These are phyloP conservation scores for Meta bourneti DNA, from an alignment of 2,888 invertebrate species.

Conservation along the genomic window DNA sequence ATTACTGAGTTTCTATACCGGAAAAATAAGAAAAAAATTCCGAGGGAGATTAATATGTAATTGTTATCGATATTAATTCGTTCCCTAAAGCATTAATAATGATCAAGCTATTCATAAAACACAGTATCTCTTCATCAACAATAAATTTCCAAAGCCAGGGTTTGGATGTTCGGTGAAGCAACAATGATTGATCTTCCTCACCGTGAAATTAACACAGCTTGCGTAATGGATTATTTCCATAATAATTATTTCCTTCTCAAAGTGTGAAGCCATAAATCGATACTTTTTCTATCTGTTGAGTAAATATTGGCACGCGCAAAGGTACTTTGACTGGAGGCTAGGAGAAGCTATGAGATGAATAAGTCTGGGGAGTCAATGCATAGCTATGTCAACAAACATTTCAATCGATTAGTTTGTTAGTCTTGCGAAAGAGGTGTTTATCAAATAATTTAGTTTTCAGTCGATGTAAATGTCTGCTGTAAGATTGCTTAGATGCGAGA, in stretches of 20 bases:
- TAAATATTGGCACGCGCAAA: not conserved
- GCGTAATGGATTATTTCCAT: not conserved
- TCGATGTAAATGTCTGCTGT: too few relatives aligned
- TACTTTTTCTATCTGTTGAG: not conserved
- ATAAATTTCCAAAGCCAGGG: not conserved
- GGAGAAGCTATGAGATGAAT: not conserved
- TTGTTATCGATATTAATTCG: not conserved
- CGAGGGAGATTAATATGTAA: not conserved
- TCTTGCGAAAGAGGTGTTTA: too few relatives aligned
- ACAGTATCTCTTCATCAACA: not conserved
- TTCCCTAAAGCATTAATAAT: not conserved
- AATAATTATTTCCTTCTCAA: not conserved
- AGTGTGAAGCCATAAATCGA: not conserved
- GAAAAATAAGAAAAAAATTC: not conserved
- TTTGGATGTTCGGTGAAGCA: not conserved
- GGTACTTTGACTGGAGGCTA: not conserved
- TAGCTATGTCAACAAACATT: too few relatives aligned
- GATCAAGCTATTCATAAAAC: not conserved
- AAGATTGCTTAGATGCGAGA: too few relatives aligned
- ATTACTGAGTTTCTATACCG: not conserved
- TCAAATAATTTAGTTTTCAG: too few relatives aligned
- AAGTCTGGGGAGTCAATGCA: too few relatives aligned
- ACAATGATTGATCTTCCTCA: not conserved
- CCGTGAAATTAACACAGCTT: not conserved
- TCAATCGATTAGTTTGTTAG: too few relatives aligned